Evolutionary conservation across 2,888 invertebrate genomes (phyloP).

Genomic region (Eueremaeus valkanovi): DNA sequence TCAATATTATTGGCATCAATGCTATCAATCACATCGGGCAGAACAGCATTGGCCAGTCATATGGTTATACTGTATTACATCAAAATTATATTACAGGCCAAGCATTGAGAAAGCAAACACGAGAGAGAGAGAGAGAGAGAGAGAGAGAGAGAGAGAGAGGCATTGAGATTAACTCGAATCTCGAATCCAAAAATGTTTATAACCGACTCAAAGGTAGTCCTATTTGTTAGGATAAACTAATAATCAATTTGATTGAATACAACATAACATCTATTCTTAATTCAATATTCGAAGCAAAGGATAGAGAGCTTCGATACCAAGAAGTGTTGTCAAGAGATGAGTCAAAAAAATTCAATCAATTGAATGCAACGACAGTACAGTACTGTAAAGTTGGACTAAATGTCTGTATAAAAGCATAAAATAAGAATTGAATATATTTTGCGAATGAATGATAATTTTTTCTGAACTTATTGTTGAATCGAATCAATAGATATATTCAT

Average conservation of each 20-base stretch:
- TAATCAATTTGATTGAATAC: not conserved
- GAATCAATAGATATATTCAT: not conserved
- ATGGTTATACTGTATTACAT: not conserved
- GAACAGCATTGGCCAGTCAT: slow-evolving; percentile 3
- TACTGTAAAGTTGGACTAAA: no score
- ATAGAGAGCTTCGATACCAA: no score
- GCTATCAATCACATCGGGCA: slow-evolving; percentile 34
- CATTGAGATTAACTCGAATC: slow-evolving; percentile 10
- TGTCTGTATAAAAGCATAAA: no score
- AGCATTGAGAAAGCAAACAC: not conserved
- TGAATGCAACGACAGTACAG: no score
- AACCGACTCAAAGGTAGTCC: not conserved
- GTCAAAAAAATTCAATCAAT: not conserved
- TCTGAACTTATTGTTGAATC: not conserved
- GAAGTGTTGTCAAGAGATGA: not conserved
- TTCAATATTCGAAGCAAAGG: no score
- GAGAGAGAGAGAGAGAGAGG: no score
- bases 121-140: no score
- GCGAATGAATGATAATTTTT: not conserved
- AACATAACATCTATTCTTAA: not conserved
- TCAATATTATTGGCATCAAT: slow-evolving; percentile 21
- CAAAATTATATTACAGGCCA: slow-evolving; percentile 16
- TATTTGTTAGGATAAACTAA: not conserved
- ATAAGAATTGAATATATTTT: not conserved
- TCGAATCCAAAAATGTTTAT: slow-evolving; percentile 4